Evolutionary conservation across 2,888 invertebrate species (phyloP), one percentile per base, ranked within the genome.

Genomic region (Gymnocheta viridis): DNA sequence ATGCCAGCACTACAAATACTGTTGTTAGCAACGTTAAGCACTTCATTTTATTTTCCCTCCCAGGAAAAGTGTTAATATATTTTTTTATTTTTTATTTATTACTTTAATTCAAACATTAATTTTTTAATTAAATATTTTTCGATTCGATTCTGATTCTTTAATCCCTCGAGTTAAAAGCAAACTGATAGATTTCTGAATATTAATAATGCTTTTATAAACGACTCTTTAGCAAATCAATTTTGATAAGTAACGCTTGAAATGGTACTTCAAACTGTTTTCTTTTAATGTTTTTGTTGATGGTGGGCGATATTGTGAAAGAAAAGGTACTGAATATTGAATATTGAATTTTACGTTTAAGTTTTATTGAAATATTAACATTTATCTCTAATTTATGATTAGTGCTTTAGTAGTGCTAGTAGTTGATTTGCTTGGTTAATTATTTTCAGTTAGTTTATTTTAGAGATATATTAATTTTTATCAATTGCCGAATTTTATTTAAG

Each of bases 11-110:
- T 1, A 73, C n/a, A n/a, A n/a, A 56, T 14, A 78, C 22, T 49
- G 62, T 82, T 9, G 67, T 38, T 74, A 82, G 14, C n/a, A 64
- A 41, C 32, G 24, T 35, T 47, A 77, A 9, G 9, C 41, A 38
- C 32, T 72, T 82, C 86, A 86, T 85, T 84, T 66, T 22, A 14
- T 54, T 79, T 67, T 70, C 44, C 58, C 1, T 56, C 0, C 27
- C 82, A 41, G 64, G 72, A 73, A 62, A 62, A 54, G 49, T 54
- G 2, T n/a, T 17, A 6, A 4, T 4, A 38, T 17, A 22, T 38
- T 6, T 41, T 62, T 2, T n/a, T 14, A 1, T 0, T 17, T 0
- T 35, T 56, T 9, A 6, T n/a, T n/a, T 10, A 56, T 47, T 2
- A 47, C 4, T 47, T 47, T 17, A 47, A 17, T 47, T 47, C 5